phyloP scores from a whole-genome alignment of 1,140 invertebrate species.

The Melipona quadrifasciata region DNA sequence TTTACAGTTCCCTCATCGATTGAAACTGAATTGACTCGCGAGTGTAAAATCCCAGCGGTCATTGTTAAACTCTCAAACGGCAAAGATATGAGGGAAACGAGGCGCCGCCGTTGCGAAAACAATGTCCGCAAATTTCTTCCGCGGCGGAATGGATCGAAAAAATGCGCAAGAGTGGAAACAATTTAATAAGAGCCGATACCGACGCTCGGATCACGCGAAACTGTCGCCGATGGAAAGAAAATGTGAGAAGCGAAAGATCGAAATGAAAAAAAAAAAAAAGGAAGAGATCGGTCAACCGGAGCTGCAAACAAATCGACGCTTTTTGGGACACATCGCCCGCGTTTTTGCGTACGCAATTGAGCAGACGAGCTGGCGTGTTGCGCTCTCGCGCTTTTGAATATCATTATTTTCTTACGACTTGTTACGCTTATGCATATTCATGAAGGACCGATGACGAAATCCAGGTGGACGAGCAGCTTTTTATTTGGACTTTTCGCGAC shows the following conservation, averaged over 20 bases:
- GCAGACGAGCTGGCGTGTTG: neutral
- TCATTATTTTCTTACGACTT: constrained; percentile 29
- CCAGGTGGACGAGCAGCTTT: neutral
- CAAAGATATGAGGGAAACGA: no score
- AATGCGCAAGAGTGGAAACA: neutral
- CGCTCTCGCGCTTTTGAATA: constrained; percentile 13
- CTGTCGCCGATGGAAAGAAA: neutral
- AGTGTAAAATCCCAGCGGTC: neutral
- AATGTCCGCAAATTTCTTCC: neutral
- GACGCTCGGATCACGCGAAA: neutral
- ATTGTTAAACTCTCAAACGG: neutral
- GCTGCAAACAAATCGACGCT: neutral
- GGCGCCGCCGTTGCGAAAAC: neutral
- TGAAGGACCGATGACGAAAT: neutral
- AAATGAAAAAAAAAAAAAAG: neutral
- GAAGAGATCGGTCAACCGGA: neutral
- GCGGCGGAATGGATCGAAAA: neutral
- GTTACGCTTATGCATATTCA: constrained; percentile 25
- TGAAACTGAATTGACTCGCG: neutral
- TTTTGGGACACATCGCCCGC: constrained; percentile 3
- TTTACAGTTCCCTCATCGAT: no score
- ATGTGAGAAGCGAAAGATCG: neutral
- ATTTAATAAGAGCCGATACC: neutral
- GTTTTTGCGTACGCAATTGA: constrained; percentile 13
- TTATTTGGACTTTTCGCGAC: neutral